Percentiles rank a stretch among this genome's conserved stretches.
Conservation (phyloP, 35 echinoderm and acorn worm species). For the Apostichopus japonicus region DNA sequence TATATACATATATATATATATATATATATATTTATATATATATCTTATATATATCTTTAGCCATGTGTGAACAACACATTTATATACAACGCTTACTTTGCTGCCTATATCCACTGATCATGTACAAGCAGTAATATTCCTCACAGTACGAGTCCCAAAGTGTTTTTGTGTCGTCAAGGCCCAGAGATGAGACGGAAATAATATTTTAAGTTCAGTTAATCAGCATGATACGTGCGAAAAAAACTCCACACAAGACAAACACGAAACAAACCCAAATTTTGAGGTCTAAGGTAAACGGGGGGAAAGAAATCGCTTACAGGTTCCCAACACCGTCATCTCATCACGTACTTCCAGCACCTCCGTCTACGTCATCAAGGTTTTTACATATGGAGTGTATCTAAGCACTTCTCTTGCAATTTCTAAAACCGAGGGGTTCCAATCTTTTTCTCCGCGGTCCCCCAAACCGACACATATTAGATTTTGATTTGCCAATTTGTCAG, state of each 20-base stretch:
- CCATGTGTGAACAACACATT: no score
- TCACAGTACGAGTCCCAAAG: not conserved
- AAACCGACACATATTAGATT: conserved; percentile 62
- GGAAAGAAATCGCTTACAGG: not conserved
- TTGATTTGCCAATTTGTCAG: conserved; percentile 68
- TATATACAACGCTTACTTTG: not conserved
- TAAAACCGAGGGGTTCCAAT: conserved; percentile 62
- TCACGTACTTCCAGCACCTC: not conserved
- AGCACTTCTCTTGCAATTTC: conserved; percentile 63
- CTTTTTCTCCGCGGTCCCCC: conserved; percentile 29
- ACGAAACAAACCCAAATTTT: not conserved
- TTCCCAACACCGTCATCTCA: not conserved
- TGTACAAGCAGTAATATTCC: not conserved
- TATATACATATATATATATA: no score
- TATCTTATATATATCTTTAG: no score
- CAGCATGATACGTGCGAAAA: conserved; percentile 4
- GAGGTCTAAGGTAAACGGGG: not conserved
- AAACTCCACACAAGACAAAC: not conserved
- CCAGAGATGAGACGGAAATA: not conserved
- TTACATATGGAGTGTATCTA: conserved; percentile 53
- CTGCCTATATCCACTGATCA: not conserved
- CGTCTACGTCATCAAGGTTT: not conserved
- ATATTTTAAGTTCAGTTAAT: not conserved
- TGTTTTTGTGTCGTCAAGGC: not conserved
- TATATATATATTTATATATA: no score